Evolutionary conservation across 2,888 invertebrate species (phyloP).

Genomic region (Proisotoma minuta): DNA sequence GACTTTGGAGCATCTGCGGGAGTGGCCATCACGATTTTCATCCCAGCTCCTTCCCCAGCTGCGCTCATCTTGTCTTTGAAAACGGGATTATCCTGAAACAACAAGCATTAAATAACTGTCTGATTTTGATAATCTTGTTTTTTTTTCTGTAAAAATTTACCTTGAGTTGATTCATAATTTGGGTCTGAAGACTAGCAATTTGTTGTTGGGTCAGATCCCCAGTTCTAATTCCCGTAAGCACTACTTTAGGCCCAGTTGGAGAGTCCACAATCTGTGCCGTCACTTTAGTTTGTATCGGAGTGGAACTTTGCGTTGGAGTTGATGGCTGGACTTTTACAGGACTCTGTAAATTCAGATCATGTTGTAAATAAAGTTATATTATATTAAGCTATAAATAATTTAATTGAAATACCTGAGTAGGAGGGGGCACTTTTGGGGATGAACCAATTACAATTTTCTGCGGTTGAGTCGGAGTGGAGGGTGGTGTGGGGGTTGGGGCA

Average conservation of each 20-base stretch:
- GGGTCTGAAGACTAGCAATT: slow-evolving; percentile 74
- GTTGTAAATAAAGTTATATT: not conserved
- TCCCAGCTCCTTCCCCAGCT: not conserved
- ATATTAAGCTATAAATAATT: too few species aligned
- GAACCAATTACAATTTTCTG: not conserved
- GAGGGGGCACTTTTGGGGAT: not conserved
- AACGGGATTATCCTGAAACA: not conserved
- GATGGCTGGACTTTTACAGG: slow-evolving; percentile 3
- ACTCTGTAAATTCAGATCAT: slow-evolving; percentile 7
- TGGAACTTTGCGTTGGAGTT: not conserved
- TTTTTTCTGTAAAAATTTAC: not conserved
- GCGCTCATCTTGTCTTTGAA: not conserved
- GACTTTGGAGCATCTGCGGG: not conserved
- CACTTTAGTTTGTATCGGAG: slow-evolving; percentile 20
- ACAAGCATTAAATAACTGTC: not conserved
- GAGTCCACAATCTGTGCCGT: slow-evolving; percentile 65
- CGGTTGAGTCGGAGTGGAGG: not conserved
- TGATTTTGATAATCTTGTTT: not conserved
- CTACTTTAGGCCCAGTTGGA: slow-evolving; percentile 76
- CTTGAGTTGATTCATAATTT: slow-evolving; percentile 76
- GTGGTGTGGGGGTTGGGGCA: not conserved
- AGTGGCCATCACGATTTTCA: not conserved
- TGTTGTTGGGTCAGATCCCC: slow-evolving; percentile 78
- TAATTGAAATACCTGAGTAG: not conserved
- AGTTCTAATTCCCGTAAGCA: slow-evolving; percentile 76